Base-by-base conservation (phyloP, 2,113 vertebrate species). In the Callopanchax toddi region DNA sequence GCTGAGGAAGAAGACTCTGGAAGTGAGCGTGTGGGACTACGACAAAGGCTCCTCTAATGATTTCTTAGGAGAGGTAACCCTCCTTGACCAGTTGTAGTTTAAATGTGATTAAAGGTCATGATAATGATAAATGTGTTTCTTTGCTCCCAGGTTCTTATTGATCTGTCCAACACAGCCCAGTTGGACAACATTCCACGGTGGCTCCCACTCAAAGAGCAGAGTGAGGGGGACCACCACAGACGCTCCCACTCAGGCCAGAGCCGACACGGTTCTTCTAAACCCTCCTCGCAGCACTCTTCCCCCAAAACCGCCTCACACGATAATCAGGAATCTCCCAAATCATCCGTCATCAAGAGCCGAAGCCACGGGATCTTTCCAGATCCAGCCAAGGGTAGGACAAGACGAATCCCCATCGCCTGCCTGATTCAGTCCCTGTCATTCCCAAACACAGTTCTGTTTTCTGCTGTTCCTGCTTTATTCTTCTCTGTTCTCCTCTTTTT, bases 21-120 rank as follows among this genome's bases (percentile, higher is more conserved):
- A 99, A 79, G 96, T 99, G 74, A 97, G 94, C 73, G 97, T 99
- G 74, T 99, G 97, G 97, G 97, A 99, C 90, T 99, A 99, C 44
- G 97, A 99, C 78, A 94, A 96, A 90, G 93, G 94, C 83, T 98
- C 96, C 52, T 97, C 97, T 1, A 99, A 98, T 78, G 97, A 99
- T 80, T 99, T 99, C 78, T 89, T 99, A n/a, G 97, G 97, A 82
- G 97, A 99, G 94, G 97, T 99, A 87, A 95, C 44, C 18, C 1
- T 10, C 22, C 32, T 46, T 61, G 13, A 36, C 4, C 7, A 39
- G 6, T 37, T 21, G 52, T 44, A 2, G 2, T n/a, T 53, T 10
- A 17, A 6, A 32, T 3, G 3, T 26, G 12, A 11, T 6, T 37
- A 2, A 32, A 2, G 5, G 40, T 25, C 12, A 1, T 1, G 20